Percentiles rank a stretch among this genome's conserved stretches.
Evolutionary conservation across 2,888 invertebrate genomes (phyloP).

Genomic region (Eristalis tenax): DNA sequence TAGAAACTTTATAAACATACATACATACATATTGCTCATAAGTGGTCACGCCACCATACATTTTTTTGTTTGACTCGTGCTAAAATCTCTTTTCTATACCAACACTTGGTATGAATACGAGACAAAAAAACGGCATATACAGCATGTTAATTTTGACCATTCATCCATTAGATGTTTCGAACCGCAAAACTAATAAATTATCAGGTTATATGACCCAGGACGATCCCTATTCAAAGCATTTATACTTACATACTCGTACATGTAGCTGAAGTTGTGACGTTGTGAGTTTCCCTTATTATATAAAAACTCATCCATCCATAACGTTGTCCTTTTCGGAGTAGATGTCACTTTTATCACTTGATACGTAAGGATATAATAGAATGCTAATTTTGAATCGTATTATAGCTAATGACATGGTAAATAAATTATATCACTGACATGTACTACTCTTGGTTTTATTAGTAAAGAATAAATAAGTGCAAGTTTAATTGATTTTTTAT

Average conservation of each 20-base stretch:
- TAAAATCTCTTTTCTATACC: constrained; percentile 3
- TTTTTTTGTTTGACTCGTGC: constrained; percentile 53
- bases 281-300: constrained; percentile 4
- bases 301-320: constrained; percentile 33
- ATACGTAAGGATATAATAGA: constrained; percentile 49
- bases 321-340: constrained; percentile 37
- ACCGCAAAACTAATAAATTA: constrained; percentile 58
- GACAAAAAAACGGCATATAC: background rate
- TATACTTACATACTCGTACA: constrained; percentile 3
- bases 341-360: background rate
- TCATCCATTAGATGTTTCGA: constrained; percentile 39
- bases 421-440: constrained; percentile 62
- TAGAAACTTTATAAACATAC: too few species aligned
- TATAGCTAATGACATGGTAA: constrained; percentile 48
- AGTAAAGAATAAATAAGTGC: background rate
- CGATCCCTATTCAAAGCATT: constrained; percentile 27
- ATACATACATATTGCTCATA: background rate
- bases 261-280: background rate
- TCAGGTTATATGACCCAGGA: constrained; percentile 52
- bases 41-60: constrained; percentile 54
- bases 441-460: background rate
- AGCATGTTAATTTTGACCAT: constrained; percentile 45
- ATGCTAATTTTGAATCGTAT: constrained; percentile 61
- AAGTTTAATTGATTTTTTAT: too few species aligned
- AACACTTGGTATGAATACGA: background rate